Conservation (phyloP, 2,113 vertebrate species). For the Centropristis striata region DNA sequence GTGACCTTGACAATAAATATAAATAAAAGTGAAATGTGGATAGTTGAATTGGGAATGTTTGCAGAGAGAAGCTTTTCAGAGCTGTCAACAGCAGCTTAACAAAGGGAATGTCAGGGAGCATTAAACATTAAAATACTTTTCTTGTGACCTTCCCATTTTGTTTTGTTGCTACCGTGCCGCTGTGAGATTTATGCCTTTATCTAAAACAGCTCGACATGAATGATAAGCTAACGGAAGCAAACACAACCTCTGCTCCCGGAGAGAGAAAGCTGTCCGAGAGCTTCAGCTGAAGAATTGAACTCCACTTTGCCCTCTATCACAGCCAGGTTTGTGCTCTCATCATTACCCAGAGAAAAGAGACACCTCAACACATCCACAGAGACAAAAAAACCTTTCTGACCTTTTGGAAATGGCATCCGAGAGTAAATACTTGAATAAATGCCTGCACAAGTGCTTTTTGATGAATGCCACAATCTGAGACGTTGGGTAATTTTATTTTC, state of each 20-base stretch:
- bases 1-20: constrained; percentile 33
- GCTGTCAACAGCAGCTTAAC: constrained; percentile 39
- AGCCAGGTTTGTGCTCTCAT: constrained; percentile 61
- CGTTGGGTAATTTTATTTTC: constrained; percentile 77
- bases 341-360: constrained; percentile 56
- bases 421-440: constrained; percentile 77
- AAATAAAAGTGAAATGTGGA: constrained; percentile 20
- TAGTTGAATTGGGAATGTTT: constrained; percentile 25
- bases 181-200: constrained; percentile 67
- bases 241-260: constrained; percentile 44
- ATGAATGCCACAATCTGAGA: constrained; percentile 76
- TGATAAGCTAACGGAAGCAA: constrained; percentile 60
- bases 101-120: constrained; percentile 44
- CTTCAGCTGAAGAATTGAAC: constrained; percentile 54
- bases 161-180: constrained; percentile 52
- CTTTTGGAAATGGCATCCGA: constrained; percentile 76
- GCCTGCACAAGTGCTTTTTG: constrained; percentile 72
- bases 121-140: constrained; percentile 67
- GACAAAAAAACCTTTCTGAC: constrained; percentile 69
- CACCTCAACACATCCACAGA: constrained; percentile 63
- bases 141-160: constrained; percentile 61
- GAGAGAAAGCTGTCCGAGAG: constrained; percentile 35
- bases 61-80: constrained; percentile 31
- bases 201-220: constrained; percentile 63
- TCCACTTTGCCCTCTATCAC: constrained; percentile 64